Evolutionary conservation across 2,797 vertebrate species (phyloP), one percentile per base, ranked within the genome.

Genomic region (Myripristis murdjan): DNA sequence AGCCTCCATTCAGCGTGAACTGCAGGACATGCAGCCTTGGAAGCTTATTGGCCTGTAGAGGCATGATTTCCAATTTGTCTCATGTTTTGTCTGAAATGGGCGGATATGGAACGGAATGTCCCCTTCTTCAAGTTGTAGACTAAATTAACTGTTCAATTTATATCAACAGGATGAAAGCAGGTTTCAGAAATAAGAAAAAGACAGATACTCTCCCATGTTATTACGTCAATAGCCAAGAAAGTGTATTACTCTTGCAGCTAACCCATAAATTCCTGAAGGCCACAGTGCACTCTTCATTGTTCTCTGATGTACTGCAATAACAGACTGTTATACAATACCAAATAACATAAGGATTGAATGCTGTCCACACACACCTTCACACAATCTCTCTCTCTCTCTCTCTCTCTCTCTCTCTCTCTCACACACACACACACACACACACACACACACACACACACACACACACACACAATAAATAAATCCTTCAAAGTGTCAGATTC

Each of bases 1-100:
- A 33, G 59, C 44, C 47, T 8, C 64, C 51, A 18, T 67, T 73
- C 57, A 41, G 28, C 6, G 46, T 61, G 5, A 26, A 47, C 53
- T 1, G 24, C 43, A 22, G 20, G 49, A 67, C 54, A 59, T 47
- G 15, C 57, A 79, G 57, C 73, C 64, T 58, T 18, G 15, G 2
- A 26, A 23, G 18, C 37, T 49, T 18, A 66, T 24, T 62, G n/a
- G 75, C 20, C 22, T 12, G 4, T 44, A 20, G 26, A 53, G 7
- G 3, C 66, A 62, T 75, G 64, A 47, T 12, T 67, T 84, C 75
- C 73, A 75, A 70, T 39, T 62, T 28, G 20, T 39, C 20, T 1
- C 6, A 31, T 81, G 75, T 82, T 43, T 53, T 74, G 81, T 82
- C 78, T 87, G 18, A 53, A 67, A 54, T 0, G 62, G 46, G 28